These are phyloP conservation scores for Stylophora pistillata DNA, from an alignment of 64 coral and sea anemone genomes.

Conservation along the genomic window DNA sequence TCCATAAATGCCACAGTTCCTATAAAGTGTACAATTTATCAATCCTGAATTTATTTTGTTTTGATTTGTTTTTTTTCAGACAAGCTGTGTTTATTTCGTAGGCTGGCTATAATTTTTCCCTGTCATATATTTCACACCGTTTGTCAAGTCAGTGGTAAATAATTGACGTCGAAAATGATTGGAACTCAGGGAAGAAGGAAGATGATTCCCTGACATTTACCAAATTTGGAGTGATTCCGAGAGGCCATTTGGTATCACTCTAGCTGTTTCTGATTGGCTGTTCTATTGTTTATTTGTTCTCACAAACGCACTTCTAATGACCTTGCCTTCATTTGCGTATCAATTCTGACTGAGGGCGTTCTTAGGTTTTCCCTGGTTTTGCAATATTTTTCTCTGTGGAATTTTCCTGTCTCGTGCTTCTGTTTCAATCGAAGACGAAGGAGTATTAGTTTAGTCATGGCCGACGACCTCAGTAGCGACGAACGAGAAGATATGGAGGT, in stretches of 20 bases:
- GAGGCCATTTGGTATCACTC: background rate
- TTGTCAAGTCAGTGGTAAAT: background rate
- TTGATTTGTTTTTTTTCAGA: background rate
- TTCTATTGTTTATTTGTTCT: slow-evolving; percentile 41
- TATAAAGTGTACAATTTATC: background rate
- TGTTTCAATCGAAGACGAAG: background rate
- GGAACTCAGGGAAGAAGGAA: background rate
- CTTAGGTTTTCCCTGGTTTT: background rate
- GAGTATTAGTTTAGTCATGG: background rate
- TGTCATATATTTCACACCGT: background rate
- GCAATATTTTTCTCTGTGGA: background rate
- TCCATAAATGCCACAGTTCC: background rate
- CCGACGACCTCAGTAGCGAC: slow-evolving; percentile 7
- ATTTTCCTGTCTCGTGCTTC: background rate
- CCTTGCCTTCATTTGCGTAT: slow-evolving; percentile 5
- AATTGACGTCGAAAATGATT: background rate
- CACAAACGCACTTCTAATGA: slow-evolving; percentile 13
- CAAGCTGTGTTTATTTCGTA: background rate
- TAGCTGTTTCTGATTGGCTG: slow-evolving; percentile 25
- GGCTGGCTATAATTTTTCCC: background rate
- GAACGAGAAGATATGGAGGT: slow-evolving; percentile 27
- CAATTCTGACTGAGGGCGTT: background rate
- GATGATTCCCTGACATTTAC: slow-evolving; percentile 29
- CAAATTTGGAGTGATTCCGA: slow-evolving; percentile 25
- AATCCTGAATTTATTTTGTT: background rate